Conservation (phyloP, 2,888 invertebrate genomes). For the Exocentrus adspersus region DNA sequence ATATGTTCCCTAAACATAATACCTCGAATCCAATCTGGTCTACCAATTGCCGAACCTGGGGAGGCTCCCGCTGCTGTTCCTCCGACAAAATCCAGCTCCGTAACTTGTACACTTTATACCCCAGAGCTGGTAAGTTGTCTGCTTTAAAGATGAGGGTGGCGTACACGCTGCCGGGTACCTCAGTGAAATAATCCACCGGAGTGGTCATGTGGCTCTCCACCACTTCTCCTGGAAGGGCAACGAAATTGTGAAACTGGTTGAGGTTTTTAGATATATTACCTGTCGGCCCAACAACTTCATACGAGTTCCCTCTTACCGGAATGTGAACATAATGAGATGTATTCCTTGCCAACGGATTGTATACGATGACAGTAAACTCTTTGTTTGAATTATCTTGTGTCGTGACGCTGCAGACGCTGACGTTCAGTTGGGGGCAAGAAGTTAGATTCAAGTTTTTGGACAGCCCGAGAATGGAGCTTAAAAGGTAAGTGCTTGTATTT, state of each 20-base stretch:
- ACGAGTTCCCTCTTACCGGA: constrained; percentile 63
- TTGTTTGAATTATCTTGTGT: too few species aligned
- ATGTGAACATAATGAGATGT: constrained; percentile 66
- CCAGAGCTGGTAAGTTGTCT: constrained; percentile 34
- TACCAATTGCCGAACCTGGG: neutral
- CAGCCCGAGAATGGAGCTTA: neutral
- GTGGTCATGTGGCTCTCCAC: constrained; percentile 37
- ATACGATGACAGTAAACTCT: constrained; percentile 66
- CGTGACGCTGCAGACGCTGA: constrained; percentile 67
- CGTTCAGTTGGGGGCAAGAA: constrained; percentile 70
- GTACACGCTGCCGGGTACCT: constrained; percentile 7
- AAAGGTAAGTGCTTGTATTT: neutral
- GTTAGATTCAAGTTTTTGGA: constrained; percentile 52
- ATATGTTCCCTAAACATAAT: neutral
- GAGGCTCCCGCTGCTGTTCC: too few species aligned
- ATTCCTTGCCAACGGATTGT: constrained; percentile 71
- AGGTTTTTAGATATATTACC: too few species aligned
- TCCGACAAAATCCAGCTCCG: too few species aligned
- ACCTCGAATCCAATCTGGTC: constrained; percentile 63
- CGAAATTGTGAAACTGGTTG: too few species aligned
- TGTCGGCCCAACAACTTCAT: constrained; percentile 32
- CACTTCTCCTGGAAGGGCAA: constrained; percentile 14
- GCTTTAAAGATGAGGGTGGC: constrained; percentile 35
- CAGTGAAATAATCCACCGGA: constrained; percentile 33
- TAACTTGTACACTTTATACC: constrained; percentile 36